Percentiles rank a stretch among this genome's conserved stretches.
These are phyloP conservation scores for Drosophila birchii DNA, from an alignment of 2,888 invertebrate species.

Conservation along the genomic window DNA sequence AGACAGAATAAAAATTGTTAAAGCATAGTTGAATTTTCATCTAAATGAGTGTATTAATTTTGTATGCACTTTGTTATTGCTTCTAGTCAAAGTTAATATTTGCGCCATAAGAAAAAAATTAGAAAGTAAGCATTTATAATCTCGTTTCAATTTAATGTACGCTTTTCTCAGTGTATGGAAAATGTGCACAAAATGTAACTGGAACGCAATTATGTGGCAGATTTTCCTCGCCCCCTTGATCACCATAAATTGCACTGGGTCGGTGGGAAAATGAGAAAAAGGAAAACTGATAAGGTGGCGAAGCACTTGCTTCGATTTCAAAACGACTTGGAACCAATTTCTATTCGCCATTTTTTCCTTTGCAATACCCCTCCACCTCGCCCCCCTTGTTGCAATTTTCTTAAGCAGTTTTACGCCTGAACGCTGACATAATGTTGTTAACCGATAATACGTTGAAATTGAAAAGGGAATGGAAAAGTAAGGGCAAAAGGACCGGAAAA, in stretches of 20 bases:
- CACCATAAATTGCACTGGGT: conserved; percentile 55
- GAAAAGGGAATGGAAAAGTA: conserved; percentile 52
- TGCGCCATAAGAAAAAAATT: neutral
- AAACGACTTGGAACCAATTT: conserved; percentile 52
- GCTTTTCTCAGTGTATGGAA: conserved; percentile 12
- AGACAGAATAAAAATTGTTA: neutral
- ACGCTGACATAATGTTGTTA: conserved; percentile 82
- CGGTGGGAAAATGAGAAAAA: conserved; percentile 30
- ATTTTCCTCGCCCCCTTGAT: conserved; percentile 41
- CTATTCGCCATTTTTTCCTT: conserved; percentile 30
- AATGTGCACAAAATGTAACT: conserved; percentile 74
- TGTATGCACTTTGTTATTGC: too few species aligned
- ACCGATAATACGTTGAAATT: conserved; percentile 81
- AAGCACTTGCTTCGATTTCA: conserved; percentile 62
- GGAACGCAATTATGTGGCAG: conserved; percentile 75
- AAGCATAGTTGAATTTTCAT: too few species aligned
- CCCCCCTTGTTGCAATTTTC: conserved; percentile 72
- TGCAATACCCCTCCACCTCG: conserved; percentile 1
- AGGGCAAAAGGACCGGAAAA: conserved; percentile 22
- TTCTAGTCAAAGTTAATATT: neutral
- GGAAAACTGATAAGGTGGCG: conserved; percentile 69
- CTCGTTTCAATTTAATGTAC: neutral
- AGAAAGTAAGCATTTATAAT: neutral
- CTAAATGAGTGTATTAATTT: neutral
- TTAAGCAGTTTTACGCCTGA: conserved; percentile 83